These are phyloP conservation scores for Anagrus nilaparvatae DNA, from an alignment of 1,140 invertebrate species.

Conservation along the genomic window DNA sequence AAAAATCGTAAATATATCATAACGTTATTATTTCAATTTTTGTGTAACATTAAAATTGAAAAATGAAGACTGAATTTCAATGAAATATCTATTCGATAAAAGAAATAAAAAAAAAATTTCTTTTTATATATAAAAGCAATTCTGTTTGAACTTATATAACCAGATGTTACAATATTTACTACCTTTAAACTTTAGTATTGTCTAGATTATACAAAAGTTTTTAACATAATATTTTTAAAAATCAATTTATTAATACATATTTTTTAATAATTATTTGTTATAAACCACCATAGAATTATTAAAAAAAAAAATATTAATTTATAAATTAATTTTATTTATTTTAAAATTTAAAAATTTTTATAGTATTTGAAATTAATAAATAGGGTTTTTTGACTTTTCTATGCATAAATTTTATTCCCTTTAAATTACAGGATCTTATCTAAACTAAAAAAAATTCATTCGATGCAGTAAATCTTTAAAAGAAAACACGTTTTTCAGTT, in stretches of 20 bases:
- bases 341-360: too few species aligned
- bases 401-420: too few species aligned
- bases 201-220: too few species aligned
- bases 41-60: conserved; percentile 11
- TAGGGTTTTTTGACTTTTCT: too few species aligned
- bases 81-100: conserved; percentile 32
- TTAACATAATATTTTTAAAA: conserved; percentile 5
- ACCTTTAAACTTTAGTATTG: conserved; percentile 13
- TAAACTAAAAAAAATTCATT: background rate
- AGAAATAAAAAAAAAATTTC: conserved; percentile 34
- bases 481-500: background rate
- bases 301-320: background rate
- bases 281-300: background rate
- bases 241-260: conserved; percentile 3
- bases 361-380: too few species aligned
- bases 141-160: conserved; percentile 33
- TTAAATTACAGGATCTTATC: background rate
- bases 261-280: background rate
- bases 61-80: conserved; percentile 28
- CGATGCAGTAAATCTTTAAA: background rate
- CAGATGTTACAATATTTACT: conserved; percentile 39
- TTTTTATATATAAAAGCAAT: conserved; percentile 27
- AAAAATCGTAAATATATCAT: background rate
- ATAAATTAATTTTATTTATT: too few species aligned
- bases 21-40: background rate